A percentile compares a stretch with the other conserved stretches of the same genome.
phyloP scores from a whole-genome alignment of 1,140 invertebrate species.

The Achatina immaculata region DNA sequence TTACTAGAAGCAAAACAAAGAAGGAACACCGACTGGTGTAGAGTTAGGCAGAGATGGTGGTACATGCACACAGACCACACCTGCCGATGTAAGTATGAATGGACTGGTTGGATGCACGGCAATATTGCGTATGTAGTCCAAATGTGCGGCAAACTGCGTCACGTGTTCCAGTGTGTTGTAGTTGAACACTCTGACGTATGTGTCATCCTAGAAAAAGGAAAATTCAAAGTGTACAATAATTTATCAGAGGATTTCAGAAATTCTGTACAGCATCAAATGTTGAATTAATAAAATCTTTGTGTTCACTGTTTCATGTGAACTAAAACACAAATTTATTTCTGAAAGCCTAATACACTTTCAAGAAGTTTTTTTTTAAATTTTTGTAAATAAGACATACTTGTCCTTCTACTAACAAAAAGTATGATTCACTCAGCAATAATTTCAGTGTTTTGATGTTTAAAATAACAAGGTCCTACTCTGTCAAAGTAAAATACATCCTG shows the following conservation, averaged over 20 bases:
- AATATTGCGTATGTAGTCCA: conserved; percentile 98
- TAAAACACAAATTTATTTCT: background rate
- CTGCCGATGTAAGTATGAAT: conserved; percentile 95
- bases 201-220: conserved; percentile 73
- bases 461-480: too few relatives aligned
- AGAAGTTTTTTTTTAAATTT: too few relatives aligned
- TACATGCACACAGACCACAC: conserved; percentile 73
- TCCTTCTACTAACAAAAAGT: too few relatives aligned
- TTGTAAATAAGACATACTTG: too few relatives aligned
- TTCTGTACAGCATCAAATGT: background rate
- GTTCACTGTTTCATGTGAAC: background rate
- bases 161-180: conserved; percentile 98
- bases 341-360: too few relatives aligned
- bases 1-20: too few relatives aligned
- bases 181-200: conserved; percentile 92
- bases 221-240: background rate
- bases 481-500: too few relatives aligned
- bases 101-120: conserved; percentile 97
- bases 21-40: too few relatives aligned
- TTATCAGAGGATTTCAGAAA: background rate
- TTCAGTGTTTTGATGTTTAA: too few relatives aligned
- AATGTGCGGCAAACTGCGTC: conserved; percentile 97
- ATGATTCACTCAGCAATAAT: too few relatives aligned
- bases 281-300: background rate
- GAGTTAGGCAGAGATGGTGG: too few relatives aligned